Evolutionary conservation across 2,797 vertebrate species (phyloP).

Genomic region (Setipinna tenuifilis): DNA sequence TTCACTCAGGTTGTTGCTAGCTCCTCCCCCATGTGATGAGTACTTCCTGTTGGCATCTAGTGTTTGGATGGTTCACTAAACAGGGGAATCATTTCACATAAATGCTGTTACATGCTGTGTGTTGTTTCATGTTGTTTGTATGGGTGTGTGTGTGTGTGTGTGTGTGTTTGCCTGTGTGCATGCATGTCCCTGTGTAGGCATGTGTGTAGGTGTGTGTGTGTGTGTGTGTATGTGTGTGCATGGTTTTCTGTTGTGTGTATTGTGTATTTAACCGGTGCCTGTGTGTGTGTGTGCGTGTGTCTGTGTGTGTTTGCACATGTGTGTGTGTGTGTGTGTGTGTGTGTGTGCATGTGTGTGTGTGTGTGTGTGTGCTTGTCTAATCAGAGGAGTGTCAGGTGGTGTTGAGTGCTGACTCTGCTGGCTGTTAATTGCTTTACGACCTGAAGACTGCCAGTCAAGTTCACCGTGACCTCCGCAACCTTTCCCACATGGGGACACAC

Average conservation of each 20-base stretch:
- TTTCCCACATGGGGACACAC: not conserved
- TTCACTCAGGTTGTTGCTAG: too few species aligned
- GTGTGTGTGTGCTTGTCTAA: not conserved
- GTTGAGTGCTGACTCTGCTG: not conserved
- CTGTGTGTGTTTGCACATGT: not conserved
- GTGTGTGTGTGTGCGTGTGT: not conserved
- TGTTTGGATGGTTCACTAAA: too few species aligned
- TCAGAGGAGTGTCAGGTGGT: not conserved
- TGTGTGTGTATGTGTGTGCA: not conserved
- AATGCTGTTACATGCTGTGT: not conserved
- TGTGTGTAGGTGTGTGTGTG: slow-evolving; percentile 15
- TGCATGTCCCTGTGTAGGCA: not conserved
- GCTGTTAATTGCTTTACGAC: not conserved
- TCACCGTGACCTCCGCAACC: not conserved
- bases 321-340: not conserved
- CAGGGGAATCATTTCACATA: not conserved
- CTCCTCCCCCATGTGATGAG: too few species aligned
- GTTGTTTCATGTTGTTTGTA: not conserved
- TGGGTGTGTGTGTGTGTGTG: not conserved
- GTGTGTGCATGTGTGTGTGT: slow-evolving; percentile 12
- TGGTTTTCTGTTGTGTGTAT: too few species aligned
- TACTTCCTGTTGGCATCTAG: too few species aligned
- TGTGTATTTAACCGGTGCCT: not conserved
- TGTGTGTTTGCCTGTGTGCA: not conserved
- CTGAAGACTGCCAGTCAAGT: not conserved